Evolutionary conservation across 2,113 vertebrate genomes (phyloP).

Genomic region (Limanda limanda): DNA sequence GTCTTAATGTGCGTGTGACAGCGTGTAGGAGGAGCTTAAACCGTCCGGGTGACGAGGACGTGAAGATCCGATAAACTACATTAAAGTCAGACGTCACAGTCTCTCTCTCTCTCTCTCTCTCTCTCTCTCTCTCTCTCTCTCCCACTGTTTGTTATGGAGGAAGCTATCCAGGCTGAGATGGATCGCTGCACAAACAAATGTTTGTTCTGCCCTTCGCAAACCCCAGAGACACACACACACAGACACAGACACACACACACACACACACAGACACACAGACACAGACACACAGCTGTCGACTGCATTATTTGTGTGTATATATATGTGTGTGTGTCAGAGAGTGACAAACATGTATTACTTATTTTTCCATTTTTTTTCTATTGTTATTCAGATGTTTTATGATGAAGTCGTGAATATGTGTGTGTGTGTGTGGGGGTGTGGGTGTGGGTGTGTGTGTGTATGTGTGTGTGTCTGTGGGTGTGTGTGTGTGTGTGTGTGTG

Average conservation of each 20-base stretch:
- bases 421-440: too few species aligned
- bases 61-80: not conserved
- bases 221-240: conserved; percentile 78
- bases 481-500: conserved; percentile 27
- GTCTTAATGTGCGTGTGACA: not conserved
- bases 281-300: not conserved
- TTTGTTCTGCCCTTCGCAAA: conserved; percentile 89
- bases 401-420: not conserved
- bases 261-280: conserved; percentile 18
- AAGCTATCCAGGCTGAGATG: conserved; percentile 64
- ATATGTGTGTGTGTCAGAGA: too few species aligned
- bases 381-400: not conserved
- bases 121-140: too few species aligned
- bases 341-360: not conserved
- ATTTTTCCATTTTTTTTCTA: not conserved
- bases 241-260: conserved; percentile 3
- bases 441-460: conserved; percentile 1
- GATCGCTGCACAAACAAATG: conserved; percentile 90
- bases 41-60: too few species aligned
- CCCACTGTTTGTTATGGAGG: conserved; percentile 58
- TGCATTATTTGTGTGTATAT: too few species aligned
- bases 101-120: not conserved
- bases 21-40: not conserved
- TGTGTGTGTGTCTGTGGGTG: conserved; percentile 5
- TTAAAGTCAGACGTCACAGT: not conserved